Conservation (phyloP, 2,888 invertebrate species). For the Hermaeophaga mercurialis region DNA sequence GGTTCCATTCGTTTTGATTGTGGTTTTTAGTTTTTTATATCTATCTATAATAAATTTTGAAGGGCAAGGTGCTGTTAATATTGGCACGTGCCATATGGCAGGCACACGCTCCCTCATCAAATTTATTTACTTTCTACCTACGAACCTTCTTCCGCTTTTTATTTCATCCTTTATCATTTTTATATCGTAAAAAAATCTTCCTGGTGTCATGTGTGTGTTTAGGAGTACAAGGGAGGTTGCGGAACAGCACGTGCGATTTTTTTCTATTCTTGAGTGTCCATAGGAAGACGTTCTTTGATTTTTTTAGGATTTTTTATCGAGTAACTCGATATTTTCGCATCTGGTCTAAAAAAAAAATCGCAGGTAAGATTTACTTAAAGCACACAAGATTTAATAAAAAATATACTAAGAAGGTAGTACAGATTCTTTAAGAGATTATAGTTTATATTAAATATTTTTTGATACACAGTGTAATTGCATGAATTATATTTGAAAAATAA, state of each 20-base stretch:
- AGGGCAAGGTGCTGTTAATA: conserved; percentile 31
- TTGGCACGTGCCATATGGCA: conserved; percentile 33
- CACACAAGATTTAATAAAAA: background rate
- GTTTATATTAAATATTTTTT: too few relatives aligned
- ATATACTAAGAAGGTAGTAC: background rate
- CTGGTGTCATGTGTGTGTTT: conserved; percentile 24
- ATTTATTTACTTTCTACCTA: conserved; percentile 31
- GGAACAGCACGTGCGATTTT: conserved; percentile 32
- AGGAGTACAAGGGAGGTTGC: conserved; percentile 23
- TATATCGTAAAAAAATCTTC: conserved; percentile 25
- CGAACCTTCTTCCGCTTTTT: conserved; percentile 31
- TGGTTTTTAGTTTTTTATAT: conserved; percentile 28
- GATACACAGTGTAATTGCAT: too few relatives aligned
- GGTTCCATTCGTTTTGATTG: conserved; percentile 29
- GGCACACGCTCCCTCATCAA: conserved; percentile 16
- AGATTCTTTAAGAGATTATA: too few relatives aligned
- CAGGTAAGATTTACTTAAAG: background rate
- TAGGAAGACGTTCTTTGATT: conserved; percentile 26
- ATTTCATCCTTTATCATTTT: conserved; percentile 30
- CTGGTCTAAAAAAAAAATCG: too few relatives aligned
- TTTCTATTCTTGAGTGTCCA: conserved; percentile 12
- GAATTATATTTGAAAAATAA: too few relatives aligned
- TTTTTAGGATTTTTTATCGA: conserved; percentile 17
- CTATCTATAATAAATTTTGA: conserved; percentile 22
- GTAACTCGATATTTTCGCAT: conserved; percentile 25